Conservation (phyloP, 2,113 vertebrate species). For the Hydrochoerus hydrochaeris region DNA sequence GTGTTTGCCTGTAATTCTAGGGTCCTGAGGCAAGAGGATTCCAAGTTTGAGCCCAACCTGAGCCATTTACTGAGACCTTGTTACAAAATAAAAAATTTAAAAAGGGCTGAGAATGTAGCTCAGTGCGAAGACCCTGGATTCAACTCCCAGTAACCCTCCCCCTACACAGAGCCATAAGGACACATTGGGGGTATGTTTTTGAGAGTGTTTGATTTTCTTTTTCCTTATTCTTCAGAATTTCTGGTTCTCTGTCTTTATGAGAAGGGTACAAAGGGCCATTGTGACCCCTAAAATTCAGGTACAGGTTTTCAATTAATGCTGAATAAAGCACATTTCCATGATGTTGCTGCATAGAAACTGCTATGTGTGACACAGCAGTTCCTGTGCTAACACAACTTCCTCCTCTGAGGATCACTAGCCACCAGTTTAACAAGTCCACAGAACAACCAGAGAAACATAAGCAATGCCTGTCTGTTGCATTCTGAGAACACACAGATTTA, state of each 20-base stretch:
- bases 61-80: background rate
- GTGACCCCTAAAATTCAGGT: background rate
- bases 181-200: background rate
- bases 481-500: background rate
- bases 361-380: background rate
- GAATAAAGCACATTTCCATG: background rate
- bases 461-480: background rate
- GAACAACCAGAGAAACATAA: background rate
- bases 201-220: background rate
- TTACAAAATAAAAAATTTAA: background rate
- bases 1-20: background rate
- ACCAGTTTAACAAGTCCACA: background rate
- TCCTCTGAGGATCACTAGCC: background rate
- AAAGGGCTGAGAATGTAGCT: background rate
- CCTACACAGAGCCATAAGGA: background rate
- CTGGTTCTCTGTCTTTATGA: background rate
- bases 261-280: background rate
- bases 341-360: background rate
- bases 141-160: background rate
- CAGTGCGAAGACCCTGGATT: background rate
- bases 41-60: background rate
- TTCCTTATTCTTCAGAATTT: background rate
- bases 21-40: background rate
- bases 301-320: background rate
- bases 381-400: background rate